A percentile compares a stretch with the other conserved stretches of the same genome.
These are phyloP conservation scores for Urocolius indicus DNA, from an alignment of 2,113 vertebrate genomes.

Conservation along the genomic window DNA sequence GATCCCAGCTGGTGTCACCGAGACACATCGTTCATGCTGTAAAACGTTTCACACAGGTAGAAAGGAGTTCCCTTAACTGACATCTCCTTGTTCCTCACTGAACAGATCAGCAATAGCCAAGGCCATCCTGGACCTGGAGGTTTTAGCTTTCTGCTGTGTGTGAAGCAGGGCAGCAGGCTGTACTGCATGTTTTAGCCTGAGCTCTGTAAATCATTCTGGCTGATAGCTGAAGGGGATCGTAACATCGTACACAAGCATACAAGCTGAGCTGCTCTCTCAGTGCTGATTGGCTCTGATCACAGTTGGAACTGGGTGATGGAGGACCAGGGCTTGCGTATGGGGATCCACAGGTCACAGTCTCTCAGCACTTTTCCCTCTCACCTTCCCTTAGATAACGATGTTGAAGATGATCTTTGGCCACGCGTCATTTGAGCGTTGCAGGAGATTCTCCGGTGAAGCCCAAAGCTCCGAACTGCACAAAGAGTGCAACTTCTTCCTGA, in stretches of 20 bases:
- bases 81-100: too few species aligned
- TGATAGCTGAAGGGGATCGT: not conserved
- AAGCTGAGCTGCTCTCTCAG: not conserved
- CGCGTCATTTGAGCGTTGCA: slow-evolving; percentile 84
- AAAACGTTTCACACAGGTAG: too few species aligned
- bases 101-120: not conserved
- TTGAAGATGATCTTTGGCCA: slow-evolving; percentile 86
- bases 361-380: not conserved
- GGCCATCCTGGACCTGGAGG: not conserved
- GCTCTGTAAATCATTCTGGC: not conserved
- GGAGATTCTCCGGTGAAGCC: not conserved
- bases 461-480: slow-evolving; percentile 47
- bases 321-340: not conserved
- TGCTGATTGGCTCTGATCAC: not conserved
- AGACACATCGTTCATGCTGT: too few species aligned
- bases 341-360: fast-evolving
- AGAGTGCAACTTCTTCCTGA: slow-evolving; percentile 89
- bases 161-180: not conserved
- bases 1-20: too few species aligned
- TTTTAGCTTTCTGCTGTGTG: too few species aligned
- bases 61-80: too few species aligned
- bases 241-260: too few species aligned
- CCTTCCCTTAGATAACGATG: slow-evolving; percentile 85
- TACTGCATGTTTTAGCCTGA: not conserved
- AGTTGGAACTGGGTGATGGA: not conserved